Evolutionary conservation across 2,113 vertebrate species (phyloP).

Genomic region (Benitochromis conjunctus): DNA sequence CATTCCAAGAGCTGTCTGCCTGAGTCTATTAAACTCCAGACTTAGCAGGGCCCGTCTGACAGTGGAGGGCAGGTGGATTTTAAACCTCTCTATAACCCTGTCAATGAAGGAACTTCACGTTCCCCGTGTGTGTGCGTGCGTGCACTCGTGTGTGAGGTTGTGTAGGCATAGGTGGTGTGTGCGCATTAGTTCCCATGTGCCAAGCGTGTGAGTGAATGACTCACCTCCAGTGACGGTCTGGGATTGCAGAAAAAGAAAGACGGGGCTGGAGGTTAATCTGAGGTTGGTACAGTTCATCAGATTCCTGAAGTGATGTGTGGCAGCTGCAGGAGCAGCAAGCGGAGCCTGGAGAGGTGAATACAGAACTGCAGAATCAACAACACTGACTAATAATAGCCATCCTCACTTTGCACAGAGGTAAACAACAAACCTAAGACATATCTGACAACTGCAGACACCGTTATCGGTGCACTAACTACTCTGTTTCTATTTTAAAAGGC

Average conservation of each 20-base stretch:
- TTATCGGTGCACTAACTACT: neutral
- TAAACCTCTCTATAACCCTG: conserved; percentile 55
- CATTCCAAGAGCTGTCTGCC: neutral
- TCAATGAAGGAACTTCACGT: conserved; percentile 32
- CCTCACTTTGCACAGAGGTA: neutral
- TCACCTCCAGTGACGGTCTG: conserved; percentile 42
- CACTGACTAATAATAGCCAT: conserved; percentile 6
- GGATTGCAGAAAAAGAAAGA: conserved; percentile 46
- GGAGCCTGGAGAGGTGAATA: conserved; percentile 31
- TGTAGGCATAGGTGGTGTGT: neutral
- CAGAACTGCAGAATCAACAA: conserved; percentile 17
- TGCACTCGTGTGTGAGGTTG: neutral
- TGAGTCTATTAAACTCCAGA: conserved; percentile 33
- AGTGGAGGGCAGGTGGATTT: conserved; percentile 34
- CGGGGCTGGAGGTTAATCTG: conserved; percentile 62
- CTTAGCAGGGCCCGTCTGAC: conserved; percentile 15
- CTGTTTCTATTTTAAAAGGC: conserved; percentile 11
- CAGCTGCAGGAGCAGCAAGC: neutral
- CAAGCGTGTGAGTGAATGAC: conserved; percentile 21
- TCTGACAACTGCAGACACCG: conserved; percentile 11
- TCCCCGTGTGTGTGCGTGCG: neutral
- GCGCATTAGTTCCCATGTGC: conserved; percentile 9
- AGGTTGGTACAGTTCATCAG: conserved; percentile 63
- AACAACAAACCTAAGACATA: neutral
- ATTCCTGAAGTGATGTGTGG: conserved; percentile 53